A percentile compares a stretch with the other conserved stretches of the same genome.
phyloP scores from a whole-genome alignment of 2,113 vertebrate species.

The Archocentrus centrarchus region DNA sequence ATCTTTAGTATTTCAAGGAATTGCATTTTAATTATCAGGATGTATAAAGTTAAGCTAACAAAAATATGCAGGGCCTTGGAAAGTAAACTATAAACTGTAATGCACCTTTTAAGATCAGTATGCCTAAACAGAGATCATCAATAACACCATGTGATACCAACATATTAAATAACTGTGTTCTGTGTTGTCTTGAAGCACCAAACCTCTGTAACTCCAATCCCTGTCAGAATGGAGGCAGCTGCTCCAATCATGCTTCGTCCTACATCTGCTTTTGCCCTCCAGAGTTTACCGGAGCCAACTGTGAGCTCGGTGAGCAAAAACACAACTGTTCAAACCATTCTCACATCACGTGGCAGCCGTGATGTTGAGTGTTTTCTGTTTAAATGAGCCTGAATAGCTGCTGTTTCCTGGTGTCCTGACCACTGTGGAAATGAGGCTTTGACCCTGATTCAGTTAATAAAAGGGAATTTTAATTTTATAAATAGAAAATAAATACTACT shows the following conservation, averaged over 20 bases:
- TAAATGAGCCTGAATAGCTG: neutral
- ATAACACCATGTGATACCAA: neutral
- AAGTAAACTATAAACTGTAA: neutral
- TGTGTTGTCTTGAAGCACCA: constrained; percentile 74
- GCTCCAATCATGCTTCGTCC: constrained; percentile 66
- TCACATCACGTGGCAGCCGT: neutral
- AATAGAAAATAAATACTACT: neutral
- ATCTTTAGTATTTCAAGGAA: neutral
- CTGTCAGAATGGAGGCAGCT: constrained; percentile 88
- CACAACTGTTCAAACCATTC: neutral
- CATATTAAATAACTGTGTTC: neutral
- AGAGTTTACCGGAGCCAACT: constrained; percentile 85
- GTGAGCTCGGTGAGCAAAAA: constrained; percentile 85
- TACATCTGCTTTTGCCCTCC: constrained; percentile 85
- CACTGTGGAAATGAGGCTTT: neutral
- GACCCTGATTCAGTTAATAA: neutral
- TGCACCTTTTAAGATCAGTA: neutral
- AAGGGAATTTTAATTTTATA: neutral
- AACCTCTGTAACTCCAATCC: constrained; percentile 86
- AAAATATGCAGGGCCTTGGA: neutral
- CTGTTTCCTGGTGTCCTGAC: neutral
- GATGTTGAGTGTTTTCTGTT: neutral
- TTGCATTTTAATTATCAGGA: neutral
- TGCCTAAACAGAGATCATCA: neutral
- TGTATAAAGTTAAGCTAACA: too few relatives aligned